phyloP scores from a whole-genome alignment of 1,140 invertebrate genomes.

The Macrosteles quadrilineatus region DNA sequence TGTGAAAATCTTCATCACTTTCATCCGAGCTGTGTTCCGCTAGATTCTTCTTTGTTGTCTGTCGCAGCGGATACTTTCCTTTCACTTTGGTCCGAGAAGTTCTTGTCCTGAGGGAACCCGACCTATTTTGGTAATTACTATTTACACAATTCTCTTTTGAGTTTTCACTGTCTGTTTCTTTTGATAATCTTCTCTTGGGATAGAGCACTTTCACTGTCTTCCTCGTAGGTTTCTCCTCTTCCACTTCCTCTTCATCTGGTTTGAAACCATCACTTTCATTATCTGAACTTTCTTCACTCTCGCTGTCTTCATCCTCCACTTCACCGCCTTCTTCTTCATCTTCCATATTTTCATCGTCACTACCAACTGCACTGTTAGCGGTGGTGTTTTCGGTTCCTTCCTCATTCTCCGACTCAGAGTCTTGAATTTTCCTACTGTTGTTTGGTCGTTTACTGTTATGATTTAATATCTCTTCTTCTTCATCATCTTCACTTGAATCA shows the following conservation, averaged over 20 bases:
- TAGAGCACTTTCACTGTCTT: conserved; percentile 31
- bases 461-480: conserved; percentile 19
- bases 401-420: background rate
- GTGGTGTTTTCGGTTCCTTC: background rate
- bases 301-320: conserved; percentile 37
- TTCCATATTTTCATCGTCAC: background rate
- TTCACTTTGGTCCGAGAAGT: background rate
- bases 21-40: background rate
- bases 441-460: conserved; percentile 30
- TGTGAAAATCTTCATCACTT: background rate
- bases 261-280: conserved; percentile 44
- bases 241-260: conserved; percentile 41
- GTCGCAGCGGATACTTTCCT: conserved; percentile 5
- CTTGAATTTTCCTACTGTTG: background rate
- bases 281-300: conserved; percentile 31
- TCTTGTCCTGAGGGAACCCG: background rate
- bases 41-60: conserved; percentile 1
- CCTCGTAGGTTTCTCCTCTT: conserved; percentile 28
- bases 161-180: conserved; percentile 18
- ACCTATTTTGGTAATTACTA: background rate
- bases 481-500: conserved; percentile 10
- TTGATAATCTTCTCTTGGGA: conserved; percentile 1
- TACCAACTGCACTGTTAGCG: background rate
- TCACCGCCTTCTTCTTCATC: conserved; percentile 33
- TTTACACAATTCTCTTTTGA: conserved; percentile 5